Conservation (phyloP, 1,140 invertebrate genomes). For the Sitophilus oryzae region DNA sequence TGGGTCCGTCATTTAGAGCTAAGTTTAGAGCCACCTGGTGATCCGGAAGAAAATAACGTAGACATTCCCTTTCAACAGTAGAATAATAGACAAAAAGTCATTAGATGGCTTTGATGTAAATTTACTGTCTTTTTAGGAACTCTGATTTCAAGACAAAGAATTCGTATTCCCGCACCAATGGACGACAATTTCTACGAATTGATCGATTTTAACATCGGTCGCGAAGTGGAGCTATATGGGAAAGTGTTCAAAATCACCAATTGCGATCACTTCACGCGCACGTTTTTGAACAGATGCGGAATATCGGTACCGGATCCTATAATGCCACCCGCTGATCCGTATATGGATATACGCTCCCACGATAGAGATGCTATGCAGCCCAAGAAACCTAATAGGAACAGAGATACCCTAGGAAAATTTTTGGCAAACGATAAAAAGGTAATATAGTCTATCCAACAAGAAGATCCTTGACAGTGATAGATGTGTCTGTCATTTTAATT, state of each 20-base stretch:
- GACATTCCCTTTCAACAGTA: too few species aligned
- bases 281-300: slow-evolving; percentile 76
- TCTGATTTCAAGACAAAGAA: slow-evolving; percentile 68
- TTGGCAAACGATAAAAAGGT: slow-evolving; percentile 70
- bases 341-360: slow-evolving; percentile 45
- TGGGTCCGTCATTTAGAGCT: too few species aligned
- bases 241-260: slow-evolving; percentile 72
- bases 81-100: too few species aligned
- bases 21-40: too few species aligned
- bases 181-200: slow-evolving; percentile 69
- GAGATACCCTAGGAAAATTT: slow-evolving; percentile 62
- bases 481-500: too few species aligned
- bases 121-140: slow-evolving; percentile 51
- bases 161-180: slow-evolving; percentile 60
- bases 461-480: too few species aligned
- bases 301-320: slow-evolving; percentile 72
- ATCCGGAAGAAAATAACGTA: too few species aligned
- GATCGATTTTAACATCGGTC: slow-evolving; percentile 70
- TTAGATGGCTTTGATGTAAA: too few species aligned
- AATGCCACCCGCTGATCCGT: slow-evolving; percentile 52
- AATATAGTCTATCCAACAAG: too few species aligned
- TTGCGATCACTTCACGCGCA: slow-evolving; percentile 80
- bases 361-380: slow-evolving; percentile 35
- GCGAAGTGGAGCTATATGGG: slow-evolving; percentile 67
- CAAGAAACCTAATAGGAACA: slow-evolving; percentile 50